Evolutionary conservation across 2,888 invertebrate species (phyloP), one percentile per base, ranked within the genome.

Genomic region (Tribolium freemani): DNA sequence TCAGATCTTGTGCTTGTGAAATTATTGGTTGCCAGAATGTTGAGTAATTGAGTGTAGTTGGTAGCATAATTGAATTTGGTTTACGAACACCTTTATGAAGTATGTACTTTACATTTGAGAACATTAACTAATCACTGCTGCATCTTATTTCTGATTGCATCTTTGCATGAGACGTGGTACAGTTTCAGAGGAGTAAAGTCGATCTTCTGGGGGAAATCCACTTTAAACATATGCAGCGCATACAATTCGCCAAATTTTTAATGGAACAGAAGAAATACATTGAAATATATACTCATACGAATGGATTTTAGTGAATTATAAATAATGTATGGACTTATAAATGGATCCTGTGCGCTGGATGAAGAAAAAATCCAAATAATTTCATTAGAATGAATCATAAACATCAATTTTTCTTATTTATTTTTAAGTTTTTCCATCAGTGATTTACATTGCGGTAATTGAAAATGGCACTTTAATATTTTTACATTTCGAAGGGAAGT

Each of bases 41-140:
- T 11, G 54, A 56, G 31, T 31, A 56, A 10, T 11, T 5, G 30
- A 56, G 51, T 51, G 51, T 56, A 31, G 54, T 30, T 56, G 13
- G 54, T 56, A 31, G 10, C 31, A 10, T 56, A 56, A 56, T 56
- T 56, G 31, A 56, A 56, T 56, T 31, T 56, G 31, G 54, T 26
- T 56, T 31, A 31, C 54, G 31, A 56, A 21, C n/a, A 51, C 51
- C 21, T 21, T 1, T 13, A 13, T 51, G 16, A 51, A 51, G 51
- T 38, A 38, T 38, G 6, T 51, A 51, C 51, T 20, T 51, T 51
- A 51, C 51, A 51, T 51, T 51, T 56, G 54, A 11, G 8, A 56
- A 13, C 11, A 56, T 56, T 51, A 51, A 20, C 51, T 51, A 20
- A 56, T 56, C 31, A 56, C 16, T 48, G 21, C 16, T 26, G 26